Percentiles rank a stretch among this genome's conserved stretches.
Evolutionary conservation across 2,797 vertebrate species (phyloP).

Genomic region (Alfaro cultratus): DNA sequence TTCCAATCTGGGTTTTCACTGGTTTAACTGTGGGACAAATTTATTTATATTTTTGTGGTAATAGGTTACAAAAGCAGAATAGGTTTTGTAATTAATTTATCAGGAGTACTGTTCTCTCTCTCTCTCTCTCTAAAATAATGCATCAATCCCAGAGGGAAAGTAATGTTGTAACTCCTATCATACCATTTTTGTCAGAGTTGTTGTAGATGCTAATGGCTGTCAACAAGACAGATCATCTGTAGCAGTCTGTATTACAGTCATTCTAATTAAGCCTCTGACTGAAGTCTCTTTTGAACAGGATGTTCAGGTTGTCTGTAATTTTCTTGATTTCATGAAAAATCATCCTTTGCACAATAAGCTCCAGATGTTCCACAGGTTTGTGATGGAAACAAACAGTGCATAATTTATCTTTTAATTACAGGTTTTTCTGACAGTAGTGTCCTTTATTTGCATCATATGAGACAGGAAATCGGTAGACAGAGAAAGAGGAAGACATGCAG

Average conservation of each 20-base stretch:
- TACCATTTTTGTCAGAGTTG: not conserved
- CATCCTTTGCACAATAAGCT: not conserved
- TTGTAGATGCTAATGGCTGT: too few species aligned
- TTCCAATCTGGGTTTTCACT: not conserved
- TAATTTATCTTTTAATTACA: too few species aligned
- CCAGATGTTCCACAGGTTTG: not conserved
- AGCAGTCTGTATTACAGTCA: not conserved
- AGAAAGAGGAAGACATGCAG: too few species aligned
- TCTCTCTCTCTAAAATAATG: constrained; percentile 37
- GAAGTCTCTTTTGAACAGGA: not conserved
- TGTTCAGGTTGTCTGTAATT: not conserved
- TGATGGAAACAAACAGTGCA: not conserved
- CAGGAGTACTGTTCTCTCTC: constrained; percentile 37
- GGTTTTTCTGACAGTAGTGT: not conserved
- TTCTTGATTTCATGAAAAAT: not conserved
- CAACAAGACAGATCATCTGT: not conserved
- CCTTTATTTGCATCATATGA: not conserved
- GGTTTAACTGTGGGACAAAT: not conserved
- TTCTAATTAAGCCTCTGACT: not conserved
- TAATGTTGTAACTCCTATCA: too few species aligned
- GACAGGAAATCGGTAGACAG: too few species aligned
- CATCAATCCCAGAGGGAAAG: not conserved
- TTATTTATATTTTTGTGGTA: not conserved
- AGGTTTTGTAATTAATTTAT: constrained; percentile 68
- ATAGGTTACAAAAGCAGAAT: constrained; percentile 6